A percentile compares a stretch with the other conserved stretches of the same genome.
phyloP scores from a whole-genome alignment of 2,113 vertebrate species.

The Scolopax mira region DNA sequence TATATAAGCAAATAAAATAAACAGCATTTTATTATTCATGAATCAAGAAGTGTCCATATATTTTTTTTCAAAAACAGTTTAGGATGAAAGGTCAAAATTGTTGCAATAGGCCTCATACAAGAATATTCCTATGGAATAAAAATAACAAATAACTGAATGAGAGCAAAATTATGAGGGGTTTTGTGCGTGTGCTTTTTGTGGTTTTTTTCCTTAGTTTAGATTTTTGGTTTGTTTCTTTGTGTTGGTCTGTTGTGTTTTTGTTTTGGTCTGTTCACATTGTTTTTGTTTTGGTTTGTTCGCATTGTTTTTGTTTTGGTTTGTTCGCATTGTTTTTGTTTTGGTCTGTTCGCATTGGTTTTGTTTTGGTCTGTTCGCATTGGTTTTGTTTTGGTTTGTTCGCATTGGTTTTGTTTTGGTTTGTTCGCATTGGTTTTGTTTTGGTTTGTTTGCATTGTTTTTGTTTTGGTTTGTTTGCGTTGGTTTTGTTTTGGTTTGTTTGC shows the following conservation, averaged over 20 bases:
- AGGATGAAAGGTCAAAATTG: neutral
- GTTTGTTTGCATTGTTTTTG: neutral
- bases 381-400: neutral
- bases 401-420: neutral
- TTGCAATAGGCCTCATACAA: neutral
- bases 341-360: too few relatives aligned
- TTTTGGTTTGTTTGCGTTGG: too few relatives aligned
- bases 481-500: neutral
- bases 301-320: neutral
- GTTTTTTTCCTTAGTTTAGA: neutral
- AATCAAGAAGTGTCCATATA: neutral
- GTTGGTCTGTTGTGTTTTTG: neutral
- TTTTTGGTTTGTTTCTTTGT: neutral
- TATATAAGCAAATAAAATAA: constrained; percentile 14
- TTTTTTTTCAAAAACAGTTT: neutral
- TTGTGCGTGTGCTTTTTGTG: neutral
- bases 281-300: neutral
- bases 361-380: too few relatives aligned
- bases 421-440: neutral
- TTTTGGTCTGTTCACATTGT: neutral
- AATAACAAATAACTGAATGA: neutral
- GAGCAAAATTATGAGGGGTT: neutral
- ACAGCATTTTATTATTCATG: constrained; percentile 19
- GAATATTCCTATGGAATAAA: neutral
- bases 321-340: neutral